Percentiles rank a stretch among this genome's conserved stretches.
Evolutionary conservation across 2,888 invertebrate genomes (phyloP).

Genomic region (Diarsia brunnea): DNA sequence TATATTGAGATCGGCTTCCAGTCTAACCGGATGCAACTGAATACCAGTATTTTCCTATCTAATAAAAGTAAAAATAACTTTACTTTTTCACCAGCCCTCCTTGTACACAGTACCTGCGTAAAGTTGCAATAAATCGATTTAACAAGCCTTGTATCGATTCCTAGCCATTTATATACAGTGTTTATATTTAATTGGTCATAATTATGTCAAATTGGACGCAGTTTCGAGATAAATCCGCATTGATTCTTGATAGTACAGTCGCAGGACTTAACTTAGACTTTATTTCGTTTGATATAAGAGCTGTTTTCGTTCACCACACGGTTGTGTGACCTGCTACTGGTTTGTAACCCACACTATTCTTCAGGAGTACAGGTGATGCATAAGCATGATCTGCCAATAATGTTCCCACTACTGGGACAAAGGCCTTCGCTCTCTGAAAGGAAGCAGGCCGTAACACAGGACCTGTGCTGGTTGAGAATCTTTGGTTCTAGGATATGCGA

Average conservation of each 20-base stretch:
- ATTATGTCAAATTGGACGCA: slow-evolving; percentile 22
- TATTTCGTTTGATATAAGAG: neutral
- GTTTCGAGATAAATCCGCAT: slow-evolving; percentile 7
- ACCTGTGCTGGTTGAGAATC: neutral
- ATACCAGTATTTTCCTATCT: no score
- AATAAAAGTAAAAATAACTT: neutral
- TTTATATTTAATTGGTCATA: slow-evolving; percentile 24
- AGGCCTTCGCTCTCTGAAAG: neutral
- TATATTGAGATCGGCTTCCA: no score
- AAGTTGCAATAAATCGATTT: neutral
- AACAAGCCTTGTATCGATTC: slow-evolving; percentile 2
- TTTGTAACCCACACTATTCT: neutral
- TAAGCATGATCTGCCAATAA: neutral
- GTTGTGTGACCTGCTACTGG: neutral
- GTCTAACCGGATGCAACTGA: no score
- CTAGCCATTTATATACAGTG: slow-evolving; percentile 2
- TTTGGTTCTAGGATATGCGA: neutral
- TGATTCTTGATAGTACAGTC: neutral
- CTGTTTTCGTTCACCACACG: neutral
- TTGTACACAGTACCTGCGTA: neutral
- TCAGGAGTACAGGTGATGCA: neutral
- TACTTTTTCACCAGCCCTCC: no score
- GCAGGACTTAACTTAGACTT: neutral
- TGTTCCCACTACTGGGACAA: neutral
- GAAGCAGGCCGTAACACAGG: neutral